Base-by-base conservation (phyloP, 2,797 vertebrate species). In the Danio kyathit region DNA sequence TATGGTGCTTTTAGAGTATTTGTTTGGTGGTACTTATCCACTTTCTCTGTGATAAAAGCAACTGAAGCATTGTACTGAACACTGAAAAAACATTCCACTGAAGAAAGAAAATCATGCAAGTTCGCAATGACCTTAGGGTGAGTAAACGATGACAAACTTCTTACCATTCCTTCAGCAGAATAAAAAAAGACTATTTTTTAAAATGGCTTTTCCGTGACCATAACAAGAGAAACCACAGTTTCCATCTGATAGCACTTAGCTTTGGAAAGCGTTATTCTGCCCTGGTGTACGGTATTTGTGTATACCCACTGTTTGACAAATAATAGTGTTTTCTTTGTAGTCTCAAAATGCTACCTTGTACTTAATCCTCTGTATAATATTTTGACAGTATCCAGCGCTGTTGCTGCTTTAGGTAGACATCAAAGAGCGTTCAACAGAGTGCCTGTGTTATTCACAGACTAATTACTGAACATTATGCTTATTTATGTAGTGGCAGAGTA, bases 341-440 rank as follows among this genome's bases (percentile, higher is more conserved):
- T 56, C 70, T 44, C 14, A 64, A 72, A 79, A 43, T 72, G 6
- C 38, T 72, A 71, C 40, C 59, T 64, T 54, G 57, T 51, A 72
- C 77, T 63, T 72, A 79, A 79, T 72, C 67, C 77, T 74, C 43
- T 9, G 14, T 57, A 41, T 11, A 74, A 74, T 74, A 80, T 80
- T 80, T 80, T 65, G 69, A 80, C 69, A 73, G 51, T 64, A 16
- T 65, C 65, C 9, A 8, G 12, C 7, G 1, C 71, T 59, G 13
- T 48, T 65, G 59, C 41, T 4, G 60, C 67, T n/a, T 64, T 43
- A 54, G 69, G 77, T 63, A 64, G 41, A 66, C 61, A 57, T 83
- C 64, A 80, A 76, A 76, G 63, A 17, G 7, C 11, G 16, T 65
- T 63, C 16, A 65, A 5, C 9, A 16, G 52, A 46, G 40, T 38